Base-by-base conservation (phyloP, 2,797 vertebrate genomes). In the Anabas testudineus region DNA sequence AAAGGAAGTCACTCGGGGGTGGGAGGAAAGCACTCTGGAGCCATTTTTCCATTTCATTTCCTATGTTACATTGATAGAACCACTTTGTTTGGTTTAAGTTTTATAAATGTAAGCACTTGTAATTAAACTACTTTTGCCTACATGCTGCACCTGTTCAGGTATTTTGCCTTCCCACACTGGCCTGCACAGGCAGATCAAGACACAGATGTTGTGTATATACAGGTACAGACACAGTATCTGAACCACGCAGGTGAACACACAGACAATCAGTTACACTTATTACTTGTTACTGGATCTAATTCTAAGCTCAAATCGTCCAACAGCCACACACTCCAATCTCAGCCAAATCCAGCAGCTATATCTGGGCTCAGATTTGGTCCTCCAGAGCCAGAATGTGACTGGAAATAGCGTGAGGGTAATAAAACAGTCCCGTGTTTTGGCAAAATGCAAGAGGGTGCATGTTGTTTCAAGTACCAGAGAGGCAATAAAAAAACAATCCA, bases 51-150 rank as follows among this genome's bases (percentile, higher is more conserved):
- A 30, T 14, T n/a, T n/a, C n/a, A n/a, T n/a, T n/a, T n/a, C 28
- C 36, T 9, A 13, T 14, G 1, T 24, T 26, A 3, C 4, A 3
- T 36, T 26, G 6, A 65, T 63, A 65, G 72, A 67, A 47, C 14
- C 48, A 46, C 24, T 58, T 32, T 71, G 48, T 65, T 74, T 82
- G 45, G 59, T 43, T 67, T 30, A 19, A 47, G 45, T 19, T 13
- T 22, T 19, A 21, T 30, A 28, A 30, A 37, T 34, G 12, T 7
- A 16, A 54, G 48, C 32, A 18, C 45, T 74, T 48, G 16, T 46
- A 42, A 59, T 36, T 30, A n/a, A n/a, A 48, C 41, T 8, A 7
- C 43, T 51, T 66, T 60, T 41, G 24, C 47, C 48, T 28, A 0
- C 34, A 55, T 55, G 42, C 45, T 36, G 13, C 21, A 18, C 36